phyloP scores from a whole-genome alignment of 2,113 vertebrate genomes.

The Protobothrops flavoviridis region DNA sequence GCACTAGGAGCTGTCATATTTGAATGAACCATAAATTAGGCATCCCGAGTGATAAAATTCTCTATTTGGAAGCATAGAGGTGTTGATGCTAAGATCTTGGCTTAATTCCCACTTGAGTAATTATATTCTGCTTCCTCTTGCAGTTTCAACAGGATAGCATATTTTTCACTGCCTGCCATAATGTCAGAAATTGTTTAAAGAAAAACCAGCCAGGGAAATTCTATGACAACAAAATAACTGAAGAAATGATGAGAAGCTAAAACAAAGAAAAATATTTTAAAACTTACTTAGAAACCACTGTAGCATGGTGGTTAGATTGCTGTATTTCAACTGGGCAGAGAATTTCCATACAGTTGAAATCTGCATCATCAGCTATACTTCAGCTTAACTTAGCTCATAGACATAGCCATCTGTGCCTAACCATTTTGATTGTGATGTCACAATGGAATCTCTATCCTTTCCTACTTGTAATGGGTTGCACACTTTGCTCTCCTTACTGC shows the following conservation, averaged over 20 bases:
- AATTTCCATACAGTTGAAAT: not conserved
- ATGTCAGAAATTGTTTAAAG: not conserved
- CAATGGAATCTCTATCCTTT: not conserved
- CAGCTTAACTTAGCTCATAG: not conserved
- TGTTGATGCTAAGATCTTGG: conserved; percentile 20
- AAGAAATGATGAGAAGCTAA: not conserved
- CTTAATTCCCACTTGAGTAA: conserved; percentile 32
- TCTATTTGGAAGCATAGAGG: not conserved
- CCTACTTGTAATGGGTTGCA: not conserved
- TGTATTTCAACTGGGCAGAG: not conserved
- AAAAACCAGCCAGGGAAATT: not conserved
- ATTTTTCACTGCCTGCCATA: conserved; percentile 29
- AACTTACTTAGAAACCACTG: not conserved
- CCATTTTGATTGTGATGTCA: not conserved
- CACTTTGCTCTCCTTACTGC: not conserved
- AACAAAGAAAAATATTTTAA: not conserved
- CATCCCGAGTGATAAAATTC: conserved; percentile 1
- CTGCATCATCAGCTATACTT: not conserved
- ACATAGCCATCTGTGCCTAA: not conserved
- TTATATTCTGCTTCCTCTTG: conserved; percentile 26
- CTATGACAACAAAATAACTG: not conserved
- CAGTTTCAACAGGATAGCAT: conserved; percentile 20
- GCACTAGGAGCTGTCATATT: conserved; percentile 19
- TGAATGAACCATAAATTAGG: conserved; percentile 24
- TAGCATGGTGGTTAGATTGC: not conserved